A percentile compares a stretch with the other conserved stretches of the same genome.
These are phyloP conservation scores for Temnothorax longispinosus DNA, from an alignment of 1,140 invertebrate species.

Conservation along the genomic window DNA sequence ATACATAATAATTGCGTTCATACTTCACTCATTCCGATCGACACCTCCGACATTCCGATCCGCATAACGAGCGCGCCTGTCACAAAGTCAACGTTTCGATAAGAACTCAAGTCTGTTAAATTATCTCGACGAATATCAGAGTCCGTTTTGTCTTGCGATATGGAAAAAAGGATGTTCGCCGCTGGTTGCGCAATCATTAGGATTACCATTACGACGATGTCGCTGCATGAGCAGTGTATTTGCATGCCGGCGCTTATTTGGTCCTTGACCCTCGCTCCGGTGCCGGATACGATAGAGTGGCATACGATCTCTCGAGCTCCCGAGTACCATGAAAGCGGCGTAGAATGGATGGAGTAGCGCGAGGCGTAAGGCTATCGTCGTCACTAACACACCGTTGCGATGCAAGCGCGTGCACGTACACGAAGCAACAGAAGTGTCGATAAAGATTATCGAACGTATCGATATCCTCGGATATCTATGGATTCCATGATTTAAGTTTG, in stretches of 20 bases:
- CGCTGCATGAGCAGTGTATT: conserved; percentile 4
- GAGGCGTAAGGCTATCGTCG: background rate
- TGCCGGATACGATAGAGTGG: conserved; percentile 20
- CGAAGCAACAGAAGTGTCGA: conserved; percentile 11
- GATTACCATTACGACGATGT: conserved; percentile 27
- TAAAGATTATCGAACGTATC: conserved; percentile 63
- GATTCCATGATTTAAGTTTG: conserved; percentile 45
- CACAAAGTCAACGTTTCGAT: conserved; percentile 3
- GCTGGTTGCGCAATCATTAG: conserved; percentile 35
- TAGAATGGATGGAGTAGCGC: background rate
- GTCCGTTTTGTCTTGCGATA: background rate
- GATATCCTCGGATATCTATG: background rate
- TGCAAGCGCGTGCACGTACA: conserved; percentile 24
- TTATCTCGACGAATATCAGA: conserved; percentile 20
- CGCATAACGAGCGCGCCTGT: background rate
- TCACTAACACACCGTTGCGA: background rate
- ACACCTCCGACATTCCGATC: conserved; percentile 32
- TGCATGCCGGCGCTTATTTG: conserved; percentile 11
- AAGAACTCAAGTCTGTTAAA: background rate
- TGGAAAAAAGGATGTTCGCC: background rate
- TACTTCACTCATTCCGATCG: conserved; percentile 10
- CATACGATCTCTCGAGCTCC: background rate
- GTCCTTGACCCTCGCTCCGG: conserved; percentile 27
- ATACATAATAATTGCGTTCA: conserved; percentile 35
- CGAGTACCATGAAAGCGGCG: background rate